A percentile compares a stretch with the other conserved stretches of the same genome.
Evolutionary conservation across 1,140 invertebrate genomes (phyloP).

Genomic region (Eubasilissa regina): DNA sequence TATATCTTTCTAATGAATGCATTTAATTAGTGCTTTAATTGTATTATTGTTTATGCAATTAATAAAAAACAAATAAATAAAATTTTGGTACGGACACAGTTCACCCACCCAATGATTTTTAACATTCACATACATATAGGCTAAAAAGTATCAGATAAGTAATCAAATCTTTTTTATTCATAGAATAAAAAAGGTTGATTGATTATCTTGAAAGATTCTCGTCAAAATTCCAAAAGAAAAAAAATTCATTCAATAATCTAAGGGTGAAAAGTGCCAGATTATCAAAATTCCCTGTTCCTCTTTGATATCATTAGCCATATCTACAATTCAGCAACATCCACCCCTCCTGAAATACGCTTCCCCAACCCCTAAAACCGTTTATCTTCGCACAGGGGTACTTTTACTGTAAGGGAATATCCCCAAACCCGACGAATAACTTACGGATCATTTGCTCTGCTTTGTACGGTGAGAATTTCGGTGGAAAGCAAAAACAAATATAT

Average conservation of each 20-base stretch:
- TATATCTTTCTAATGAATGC: too few species aligned
- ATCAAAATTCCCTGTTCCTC: conserved; percentile 25
- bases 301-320: conserved; percentile 41
- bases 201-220: too few species aligned
- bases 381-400: conserved; percentile 23
- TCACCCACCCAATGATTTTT: too few species aligned
- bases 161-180: too few species aligned
- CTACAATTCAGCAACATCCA: conserved; percentile 41
- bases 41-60: too few species aligned
- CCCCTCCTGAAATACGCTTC: neutral
- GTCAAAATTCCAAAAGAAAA: neutral
- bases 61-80: too few species aligned
- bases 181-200: too few species aligned
- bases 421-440: conserved; percentile 31
- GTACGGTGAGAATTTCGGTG: neutral
- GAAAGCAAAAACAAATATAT: neutral
- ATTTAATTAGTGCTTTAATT: too few species aligned
- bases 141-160: too few species aligned
- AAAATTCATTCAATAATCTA: conserved; percentile 15
- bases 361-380: neutral
- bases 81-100: too few species aligned
- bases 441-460: conserved; percentile 25
- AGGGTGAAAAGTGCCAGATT: conserved; percentile 32
- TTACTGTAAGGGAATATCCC: conserved; percentile 13
- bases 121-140: too few species aligned